These are phyloP conservation scores for Sphaerophoria rueppellii DNA, from an alignment of 2,888 invertebrate genomes.

Conservation along the genomic window DNA sequence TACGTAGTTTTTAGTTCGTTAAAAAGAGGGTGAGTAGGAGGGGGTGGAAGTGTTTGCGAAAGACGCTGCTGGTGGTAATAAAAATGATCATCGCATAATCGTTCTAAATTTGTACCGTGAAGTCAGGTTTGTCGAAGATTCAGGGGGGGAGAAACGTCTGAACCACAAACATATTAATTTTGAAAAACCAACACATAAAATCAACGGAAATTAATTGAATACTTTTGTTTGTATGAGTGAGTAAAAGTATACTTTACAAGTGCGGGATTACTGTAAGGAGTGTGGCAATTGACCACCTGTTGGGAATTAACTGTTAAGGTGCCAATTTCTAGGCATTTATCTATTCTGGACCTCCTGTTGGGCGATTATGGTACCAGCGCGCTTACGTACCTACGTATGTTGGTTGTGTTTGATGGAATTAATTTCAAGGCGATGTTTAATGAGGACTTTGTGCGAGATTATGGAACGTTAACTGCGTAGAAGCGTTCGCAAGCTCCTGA, in stretches of 20 bases:
- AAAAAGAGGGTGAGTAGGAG: neutral
- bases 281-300: conserved; percentile 45
- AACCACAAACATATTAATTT: conserved; percentile 44
- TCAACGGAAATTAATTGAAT: conserved; percentile 8
- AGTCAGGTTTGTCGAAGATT: conserved; percentile 15
- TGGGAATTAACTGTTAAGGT: conserved; percentile 18
- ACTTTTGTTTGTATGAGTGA: conserved; percentile 3
- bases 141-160: neutral
- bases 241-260: neutral
- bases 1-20: conserved; percentile 11
- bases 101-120: conserved; percentile 64
- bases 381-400: neutral
- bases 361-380: neutral
- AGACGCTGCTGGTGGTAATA: conserved; percentile 33
- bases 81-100: conserved; percentile 52
- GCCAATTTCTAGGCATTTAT: conserved; percentile 19
- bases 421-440: conserved; percentile 7
- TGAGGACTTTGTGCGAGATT: neutral
- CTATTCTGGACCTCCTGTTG: neutral
- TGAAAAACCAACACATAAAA: conserved; percentile 38
- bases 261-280: neutral
- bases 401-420: neutral
- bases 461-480: neutral
- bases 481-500: too few species aligned
- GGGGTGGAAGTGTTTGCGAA: neutral